Conservation (phyloP, 2,113 vertebrate species). For the Tursiops truncatus region DNA sequence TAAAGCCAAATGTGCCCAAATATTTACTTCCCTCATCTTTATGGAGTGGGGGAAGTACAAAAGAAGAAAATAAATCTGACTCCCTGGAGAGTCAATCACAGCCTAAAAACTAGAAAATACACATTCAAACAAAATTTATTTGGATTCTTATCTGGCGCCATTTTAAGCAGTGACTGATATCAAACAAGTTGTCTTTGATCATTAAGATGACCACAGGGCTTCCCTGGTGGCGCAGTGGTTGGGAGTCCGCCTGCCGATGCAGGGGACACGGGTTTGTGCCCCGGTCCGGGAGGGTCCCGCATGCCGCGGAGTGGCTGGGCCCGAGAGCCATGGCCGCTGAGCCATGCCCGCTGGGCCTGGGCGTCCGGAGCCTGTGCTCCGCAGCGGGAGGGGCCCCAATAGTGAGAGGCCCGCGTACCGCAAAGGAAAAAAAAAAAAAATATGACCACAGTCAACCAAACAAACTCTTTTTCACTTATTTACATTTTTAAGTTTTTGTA, state of each 20-base stretch:
- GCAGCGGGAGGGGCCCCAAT: no score
- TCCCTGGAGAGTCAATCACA: neutral
- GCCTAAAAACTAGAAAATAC: neutral
- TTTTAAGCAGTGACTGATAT: conserved; percentile 35
- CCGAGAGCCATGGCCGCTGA: no score
- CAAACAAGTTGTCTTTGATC: conserved; percentile 30
- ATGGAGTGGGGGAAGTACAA: neutral
- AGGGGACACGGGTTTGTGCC: no score
- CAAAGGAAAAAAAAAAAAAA: neutral
- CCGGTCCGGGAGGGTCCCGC: no score
- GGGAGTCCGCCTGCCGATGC: no score
- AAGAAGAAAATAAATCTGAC: conserved; percentile 18
- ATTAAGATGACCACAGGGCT: neutral
- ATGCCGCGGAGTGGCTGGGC: no score
- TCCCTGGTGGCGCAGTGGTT: no score
- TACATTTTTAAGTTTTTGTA: conserved; percentile 10
- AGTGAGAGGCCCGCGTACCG: no score
- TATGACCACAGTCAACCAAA: neutral
- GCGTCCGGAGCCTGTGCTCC: no score
- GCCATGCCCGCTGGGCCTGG: no score
- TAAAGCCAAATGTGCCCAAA: conserved; percentile 10
- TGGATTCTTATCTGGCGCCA: neutral
- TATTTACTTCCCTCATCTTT: neutral
- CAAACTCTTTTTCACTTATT: neutral
- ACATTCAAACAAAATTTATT: neutral